These are phyloP conservation scores for Melitaea cinxia DNA, from an alignment of 1,140 invertebrate species.

Conservation along the genomic window DNA sequence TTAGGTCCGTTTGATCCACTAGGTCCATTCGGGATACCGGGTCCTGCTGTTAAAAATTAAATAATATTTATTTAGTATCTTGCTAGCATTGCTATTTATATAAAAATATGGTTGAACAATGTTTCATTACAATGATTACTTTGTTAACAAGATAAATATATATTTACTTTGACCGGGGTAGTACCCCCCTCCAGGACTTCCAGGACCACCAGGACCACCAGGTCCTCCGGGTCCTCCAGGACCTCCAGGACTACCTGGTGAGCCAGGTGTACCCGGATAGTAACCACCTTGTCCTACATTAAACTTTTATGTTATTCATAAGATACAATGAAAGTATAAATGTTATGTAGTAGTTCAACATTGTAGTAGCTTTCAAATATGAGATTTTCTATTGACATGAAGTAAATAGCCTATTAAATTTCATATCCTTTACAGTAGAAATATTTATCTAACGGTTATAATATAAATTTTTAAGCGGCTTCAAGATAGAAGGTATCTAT, in stretches of 20 bases:
- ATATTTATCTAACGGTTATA: no score
- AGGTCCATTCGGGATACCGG: conserved; percentile 34
- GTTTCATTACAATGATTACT: no score
- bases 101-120: no score
- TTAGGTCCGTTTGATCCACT: background rate
- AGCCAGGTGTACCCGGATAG: conserved; percentile 19
- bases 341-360: no score
- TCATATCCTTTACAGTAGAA: no score
- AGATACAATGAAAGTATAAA: no score
- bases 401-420: no score
- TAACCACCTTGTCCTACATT: conserved; percentile 24
- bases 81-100: background rate
- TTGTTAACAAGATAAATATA: background rate
- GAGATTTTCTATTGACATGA: no score
- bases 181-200: background rate
- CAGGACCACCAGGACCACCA: conserved; percentile 9
- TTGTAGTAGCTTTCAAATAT: no score
- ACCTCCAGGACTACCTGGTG: conserved; percentile 12
- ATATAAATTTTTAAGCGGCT: no score
- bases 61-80: conserved; percentile 5
- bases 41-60: conserved; percentile 31
- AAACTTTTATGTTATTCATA: no score
- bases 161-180: conserved; percentile 16
- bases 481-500: no score
- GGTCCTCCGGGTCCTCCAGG: conserved; percentile 17